Evolutionary conservation across 1,140 invertebrate species (phyloP).

Genomic region (Acromyrmex heyeri): DNA sequence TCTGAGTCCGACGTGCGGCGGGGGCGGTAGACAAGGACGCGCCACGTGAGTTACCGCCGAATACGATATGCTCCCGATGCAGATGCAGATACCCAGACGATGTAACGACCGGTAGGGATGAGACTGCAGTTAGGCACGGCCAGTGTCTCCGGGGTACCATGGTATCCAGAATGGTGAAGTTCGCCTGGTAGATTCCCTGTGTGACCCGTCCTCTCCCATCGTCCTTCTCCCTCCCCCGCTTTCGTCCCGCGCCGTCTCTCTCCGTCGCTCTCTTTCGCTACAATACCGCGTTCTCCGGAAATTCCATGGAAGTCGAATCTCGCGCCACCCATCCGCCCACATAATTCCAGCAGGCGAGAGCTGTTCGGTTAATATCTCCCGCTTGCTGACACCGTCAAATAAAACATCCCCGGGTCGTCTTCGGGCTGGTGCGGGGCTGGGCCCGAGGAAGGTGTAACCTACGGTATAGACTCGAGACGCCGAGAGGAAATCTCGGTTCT

Average conservation of each 20-base stretch:
- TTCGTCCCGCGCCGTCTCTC: neutral
- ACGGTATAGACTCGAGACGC: slow-evolving; percentile 66
- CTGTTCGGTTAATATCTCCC: slow-evolving; percentile 80
- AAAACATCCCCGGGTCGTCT: slow-evolving; percentile 75
- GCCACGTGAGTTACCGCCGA: slow-evolving; percentile 46
- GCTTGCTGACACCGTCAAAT: slow-evolving; percentile 81
- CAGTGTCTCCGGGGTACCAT: slow-evolving; percentile 69
- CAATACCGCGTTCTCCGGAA: slow-evolving; percentile 71
- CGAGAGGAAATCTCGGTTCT: slow-evolving; percentile 67
- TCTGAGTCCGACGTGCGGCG: slow-evolving; percentile 61
- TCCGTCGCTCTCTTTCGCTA: slow-evolving; percentile 45
- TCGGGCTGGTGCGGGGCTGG: slow-evolving; percentile 39
- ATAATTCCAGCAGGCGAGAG: slow-evolving; percentile 78
- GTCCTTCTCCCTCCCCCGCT: neutral
- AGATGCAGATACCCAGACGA: slow-evolving; percentile 62
- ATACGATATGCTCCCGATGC: slow-evolving; percentile 66
- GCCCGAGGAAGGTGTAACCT: slow-evolving; percentile 69
- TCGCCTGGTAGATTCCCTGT: slow-evolving; percentile 61
- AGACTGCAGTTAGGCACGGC: slow-evolving; percentile 61
- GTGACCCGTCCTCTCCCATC: slow-evolving; percentile 60
- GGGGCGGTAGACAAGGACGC: slow-evolving; percentile 39
- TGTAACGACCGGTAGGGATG: slow-evolving; percentile 64
- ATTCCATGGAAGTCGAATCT: slow-evolving; percentile 78
- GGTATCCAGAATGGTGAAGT: slow-evolving; percentile 72
- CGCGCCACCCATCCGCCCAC: slow-evolving; percentile 75